Base-by-base conservation (phyloP, 2,113 vertebrate species). In the Sinosuthora webbiana region DNA sequence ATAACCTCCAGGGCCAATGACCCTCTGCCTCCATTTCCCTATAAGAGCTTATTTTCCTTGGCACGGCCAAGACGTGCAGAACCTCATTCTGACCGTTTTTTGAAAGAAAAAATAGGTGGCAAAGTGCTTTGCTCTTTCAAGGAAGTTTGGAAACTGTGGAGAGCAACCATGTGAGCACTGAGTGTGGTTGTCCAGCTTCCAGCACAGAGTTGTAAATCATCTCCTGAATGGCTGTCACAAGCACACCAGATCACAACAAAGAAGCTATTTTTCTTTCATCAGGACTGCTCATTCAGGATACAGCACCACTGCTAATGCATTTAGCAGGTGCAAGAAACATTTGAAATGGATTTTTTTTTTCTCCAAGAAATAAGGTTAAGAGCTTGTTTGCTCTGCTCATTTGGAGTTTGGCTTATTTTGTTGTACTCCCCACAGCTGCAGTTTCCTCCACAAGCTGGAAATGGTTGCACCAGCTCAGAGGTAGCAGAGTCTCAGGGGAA, bases 51-150 rank as follows among this genome's bases (percentile, higher is more conserved):
- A 50, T 62, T 96, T 96, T 78, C 50, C 49, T 89, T 94, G 83
- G 83, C 86, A 79, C 4, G 20, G 31, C n/a, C 25, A 87, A 45
- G 30, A 28, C 0, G 0, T 35, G 59, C 42, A 91, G 83, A 92
- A 55, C 49, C 31, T 73, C 5, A 4, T 68, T 94, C 39, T 14
- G 30, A 28, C 4, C 21, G 3, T 15, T 92, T 92, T 86, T 19
- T 39, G 22, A 83, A 86, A 55, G 65, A 80, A 50, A 89, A 95
- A 96, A 80, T 79, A 80, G 30, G 68, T 77, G 86, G 52, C 65
- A 68, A 89, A 83, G 56, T 53, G 44, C 59, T 95, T 37, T 60
- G 77, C 49, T 91, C 88, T 94, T 95, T 93, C 89, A 81, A 94
- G 92, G 87, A 94, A 93, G 21, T 75, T 86, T 87, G 76, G 83